A percentile compares a stretch with the other conserved stretches of the same genome.
phyloP scores from a whole-genome alignment of 2,113 vertebrate species.

The Toxostoma redivivum region DNA sequence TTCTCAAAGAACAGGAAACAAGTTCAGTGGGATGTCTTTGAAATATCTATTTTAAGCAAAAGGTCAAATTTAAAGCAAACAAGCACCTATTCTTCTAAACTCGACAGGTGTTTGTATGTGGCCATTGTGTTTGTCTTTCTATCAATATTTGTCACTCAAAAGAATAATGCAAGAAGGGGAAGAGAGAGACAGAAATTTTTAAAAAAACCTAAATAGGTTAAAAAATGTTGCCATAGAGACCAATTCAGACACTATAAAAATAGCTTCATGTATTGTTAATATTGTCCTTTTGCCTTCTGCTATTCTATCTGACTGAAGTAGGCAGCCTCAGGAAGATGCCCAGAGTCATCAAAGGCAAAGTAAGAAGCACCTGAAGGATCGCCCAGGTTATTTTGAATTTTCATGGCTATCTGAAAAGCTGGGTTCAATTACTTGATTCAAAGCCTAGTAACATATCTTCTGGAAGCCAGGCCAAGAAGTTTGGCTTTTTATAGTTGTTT shows the following conservation, averaged over 20 bases:
- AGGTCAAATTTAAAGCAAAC: neutral
- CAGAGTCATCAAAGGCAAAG: neutral
- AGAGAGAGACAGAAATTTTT: neutral
- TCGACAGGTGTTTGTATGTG: neutral
- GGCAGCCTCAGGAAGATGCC: neutral
- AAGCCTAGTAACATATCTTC: neutral
- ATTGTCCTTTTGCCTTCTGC: neutral
- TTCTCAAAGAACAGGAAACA: neutral
- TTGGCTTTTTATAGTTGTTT: neutral
- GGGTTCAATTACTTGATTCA: neutral
- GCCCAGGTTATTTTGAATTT: neutral
- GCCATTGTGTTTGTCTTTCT: neutral
- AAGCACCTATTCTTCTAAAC: neutral
- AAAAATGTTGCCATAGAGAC: conserved; percentile 32
- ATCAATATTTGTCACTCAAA: neutral
- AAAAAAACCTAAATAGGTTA: neutral
- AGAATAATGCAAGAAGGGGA: neutral
- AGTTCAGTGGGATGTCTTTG: neutral
- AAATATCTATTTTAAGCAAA: neutral
- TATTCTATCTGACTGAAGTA: neutral
- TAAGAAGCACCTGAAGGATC: neutral
- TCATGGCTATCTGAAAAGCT: neutral
- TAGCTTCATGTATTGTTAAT: neutral
- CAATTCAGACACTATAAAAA: neutral
- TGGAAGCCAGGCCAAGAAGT: neutral